Evolutionary conservation across 2,888 invertebrate species (phyloP).

Genomic region (Caenorhabditis sp.): DNA sequence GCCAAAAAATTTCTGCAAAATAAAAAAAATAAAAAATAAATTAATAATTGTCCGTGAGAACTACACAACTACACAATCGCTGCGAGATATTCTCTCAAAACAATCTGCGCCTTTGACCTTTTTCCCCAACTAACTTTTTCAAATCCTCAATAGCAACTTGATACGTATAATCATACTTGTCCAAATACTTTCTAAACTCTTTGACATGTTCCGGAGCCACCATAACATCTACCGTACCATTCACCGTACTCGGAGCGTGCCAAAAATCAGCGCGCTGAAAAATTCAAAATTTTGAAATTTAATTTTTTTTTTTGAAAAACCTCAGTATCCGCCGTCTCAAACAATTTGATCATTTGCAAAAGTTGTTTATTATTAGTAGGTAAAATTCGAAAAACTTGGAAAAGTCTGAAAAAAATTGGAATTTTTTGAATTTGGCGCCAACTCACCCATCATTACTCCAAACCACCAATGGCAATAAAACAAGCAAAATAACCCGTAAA

Average conservation of each 20-base stretch:
- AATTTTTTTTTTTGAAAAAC: constrained; percentile 11
- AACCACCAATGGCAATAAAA: not conserved
- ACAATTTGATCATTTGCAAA: constrained; percentile 50
- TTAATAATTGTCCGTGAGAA: too few species aligned
- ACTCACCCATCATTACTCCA: not conserved
- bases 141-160: constrained; percentile 60
- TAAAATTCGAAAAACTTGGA: constrained; percentile 60
- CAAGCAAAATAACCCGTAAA: constrained; percentile 23
- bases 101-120: too few species aligned
- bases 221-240: constrained; percentile 65
- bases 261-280: constrained; percentile 63
- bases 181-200: constrained; percentile 42
- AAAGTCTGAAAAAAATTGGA: not conserved
- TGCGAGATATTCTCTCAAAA: too few species aligned
- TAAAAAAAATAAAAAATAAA: too few species aligned
- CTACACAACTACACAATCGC: too few species aligned
- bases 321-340: constrained; percentile 52
- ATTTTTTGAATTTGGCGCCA: not conserved
- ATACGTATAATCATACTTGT: constrained; percentile 35
- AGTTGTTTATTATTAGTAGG: constrained; percentile 55
- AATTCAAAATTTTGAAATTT: constrained; percentile 9
- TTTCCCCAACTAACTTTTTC: constrained; percentile 47
- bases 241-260: constrained; percentile 59
- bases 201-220: constrained; percentile 52
- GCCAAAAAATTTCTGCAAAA: too few species aligned